Percentiles rank a stretch among this genome's conserved stretches.
These are phyloP conservation scores for Pseudorectes ferrugineus DNA, from an alignment of 2,113 vertebrate species.

Conservation along the genomic window DNA sequence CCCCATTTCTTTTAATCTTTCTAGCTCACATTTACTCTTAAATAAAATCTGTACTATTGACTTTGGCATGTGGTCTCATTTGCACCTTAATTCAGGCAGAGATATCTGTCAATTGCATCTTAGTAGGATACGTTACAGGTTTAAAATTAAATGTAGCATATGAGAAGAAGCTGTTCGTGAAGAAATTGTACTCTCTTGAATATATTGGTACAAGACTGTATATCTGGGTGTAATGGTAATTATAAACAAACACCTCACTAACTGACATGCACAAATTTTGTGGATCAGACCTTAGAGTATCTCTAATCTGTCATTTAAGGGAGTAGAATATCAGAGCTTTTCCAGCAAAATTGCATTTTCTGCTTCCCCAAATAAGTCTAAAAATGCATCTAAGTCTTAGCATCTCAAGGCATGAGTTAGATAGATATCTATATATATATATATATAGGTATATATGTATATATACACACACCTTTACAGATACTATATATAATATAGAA, in stretches of 20 bases:
- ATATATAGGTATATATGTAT: not conserved
- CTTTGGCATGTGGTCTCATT: not conserved
- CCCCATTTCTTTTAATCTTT: not conserved
- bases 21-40: not conserved
- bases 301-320: not conserved
- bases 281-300: not conserved
- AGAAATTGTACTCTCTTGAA: not conserved
- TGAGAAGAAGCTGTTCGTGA: not conserved
- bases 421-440: too few relatives aligned
- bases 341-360: not conserved
- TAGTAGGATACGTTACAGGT: not conserved
- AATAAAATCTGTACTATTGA: not conserved
- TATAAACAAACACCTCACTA: not conserved
- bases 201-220: not conserved
- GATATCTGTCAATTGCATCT: not conserved
- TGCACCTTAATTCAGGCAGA: not conserved
- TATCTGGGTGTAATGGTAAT: not conserved
- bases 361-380: not conserved
- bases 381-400: not conserved
- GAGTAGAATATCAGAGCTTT: not conserved
- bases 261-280: not conserved
- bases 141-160: not conserved
- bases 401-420: not conserved
- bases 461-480: not conserved
- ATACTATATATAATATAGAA: not conserved